Percentiles rank a stretch among this genome's conserved stretches.
Evolutionary conservation across 2,113 vertebrate genomes (phyloP).

Genomic region (Pungitius pungitius): DNA sequence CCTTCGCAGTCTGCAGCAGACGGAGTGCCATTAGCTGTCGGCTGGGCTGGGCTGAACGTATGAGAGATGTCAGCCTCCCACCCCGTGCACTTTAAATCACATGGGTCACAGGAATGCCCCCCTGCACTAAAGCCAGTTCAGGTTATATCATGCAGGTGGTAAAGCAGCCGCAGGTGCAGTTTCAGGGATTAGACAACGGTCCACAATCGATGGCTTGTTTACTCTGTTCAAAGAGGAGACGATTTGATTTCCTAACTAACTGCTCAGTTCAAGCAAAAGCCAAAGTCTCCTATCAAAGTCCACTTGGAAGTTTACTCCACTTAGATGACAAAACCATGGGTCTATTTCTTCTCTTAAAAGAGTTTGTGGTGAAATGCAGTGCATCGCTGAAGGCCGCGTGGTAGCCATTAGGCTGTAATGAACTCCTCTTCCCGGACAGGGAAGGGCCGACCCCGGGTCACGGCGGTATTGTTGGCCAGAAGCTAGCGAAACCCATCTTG

Average conservation of each 20-base stretch:
- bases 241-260: neutral
- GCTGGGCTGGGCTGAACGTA: constrained; percentile 60
- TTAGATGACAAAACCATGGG: constrained; percentile 4
- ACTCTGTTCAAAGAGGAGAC: neutral
- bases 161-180: neutral
- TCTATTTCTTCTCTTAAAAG: constrained; percentile 45
- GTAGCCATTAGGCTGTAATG: constrained; percentile 62
- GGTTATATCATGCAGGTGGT: neutral
- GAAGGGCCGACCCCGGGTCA: constrained; percentile 43
- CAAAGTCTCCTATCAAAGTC: neutral
- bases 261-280: neutral
- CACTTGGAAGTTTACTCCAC: constrained; percentile 12
- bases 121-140: neutral
- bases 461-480: constrained; percentile 46
- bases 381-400: constrained; percentile 27
- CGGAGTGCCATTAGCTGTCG: constrained; percentile 67
- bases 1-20: constrained; percentile 59
- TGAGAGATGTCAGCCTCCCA: constrained; percentile 41
- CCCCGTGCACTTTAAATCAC: constrained; percentile 56
- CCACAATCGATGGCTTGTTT: neutral
- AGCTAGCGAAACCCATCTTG: constrained; percentile 23
- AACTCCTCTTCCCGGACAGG: constrained; percentile 57
- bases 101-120: constrained; percentile 47
- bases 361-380: constrained; percentile 50
- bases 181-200: neutral